phyloP scores from a whole-genome alignment of 2,797 vertebrate species.

The Pseudomugil gertrudae region DNA sequence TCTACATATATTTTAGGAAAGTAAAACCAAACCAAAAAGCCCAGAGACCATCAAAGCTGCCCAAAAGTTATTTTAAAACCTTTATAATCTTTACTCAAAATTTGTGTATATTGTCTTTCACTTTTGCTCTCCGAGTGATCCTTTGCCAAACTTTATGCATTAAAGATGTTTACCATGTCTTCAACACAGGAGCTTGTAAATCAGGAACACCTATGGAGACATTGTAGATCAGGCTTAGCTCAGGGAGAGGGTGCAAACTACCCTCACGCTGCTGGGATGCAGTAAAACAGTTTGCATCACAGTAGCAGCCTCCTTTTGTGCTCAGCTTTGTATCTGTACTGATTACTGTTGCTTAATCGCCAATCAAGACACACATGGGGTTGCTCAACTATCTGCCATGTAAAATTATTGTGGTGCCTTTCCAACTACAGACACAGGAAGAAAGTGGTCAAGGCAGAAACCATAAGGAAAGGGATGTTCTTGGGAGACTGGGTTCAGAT shows the following conservation, averaged over 20 bases:
- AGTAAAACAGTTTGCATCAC: slow-evolving; percentile 37
- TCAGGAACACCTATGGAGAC: slow-evolving; percentile 8
- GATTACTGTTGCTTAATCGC: slow-evolving; percentile 33
- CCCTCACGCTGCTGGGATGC: slow-evolving; percentile 14
- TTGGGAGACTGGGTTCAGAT: slow-evolving; percentile 21
- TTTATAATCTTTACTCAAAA: slow-evolving; percentile 19
- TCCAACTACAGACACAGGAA: slow-evolving; percentile 56
- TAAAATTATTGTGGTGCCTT: slow-evolving; percentile 26
- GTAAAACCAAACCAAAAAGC: no score
- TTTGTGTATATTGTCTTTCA: neutral
- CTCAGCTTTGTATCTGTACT: slow-evolving; percentile 27
- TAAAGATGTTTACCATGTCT: slow-evolving; percentile 5
- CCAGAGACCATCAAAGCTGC: neutral
- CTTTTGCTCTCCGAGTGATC: slow-evolving; percentile 12
- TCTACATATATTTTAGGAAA: no score
- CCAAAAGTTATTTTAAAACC: slow-evolving; percentile 5
- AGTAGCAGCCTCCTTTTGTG: slow-evolving; percentile 22
- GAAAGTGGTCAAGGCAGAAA: slow-evolving; percentile 52
- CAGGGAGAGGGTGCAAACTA: slow-evolving; percentile 24
- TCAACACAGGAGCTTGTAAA: slow-evolving; percentile 9
- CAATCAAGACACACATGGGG: slow-evolving; percentile 43
- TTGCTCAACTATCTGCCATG: slow-evolving; percentile 31
- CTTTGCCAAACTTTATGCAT: slow-evolving; percentile 18
- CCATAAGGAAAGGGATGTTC: slow-evolving; percentile 15
- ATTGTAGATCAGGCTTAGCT: slow-evolving; percentile 1